These are phyloP conservation scores for Hippocampus abdominalis DNA, from an alignment of 2,113 vertebrate genomes.

Conservation along the genomic window DNA sequence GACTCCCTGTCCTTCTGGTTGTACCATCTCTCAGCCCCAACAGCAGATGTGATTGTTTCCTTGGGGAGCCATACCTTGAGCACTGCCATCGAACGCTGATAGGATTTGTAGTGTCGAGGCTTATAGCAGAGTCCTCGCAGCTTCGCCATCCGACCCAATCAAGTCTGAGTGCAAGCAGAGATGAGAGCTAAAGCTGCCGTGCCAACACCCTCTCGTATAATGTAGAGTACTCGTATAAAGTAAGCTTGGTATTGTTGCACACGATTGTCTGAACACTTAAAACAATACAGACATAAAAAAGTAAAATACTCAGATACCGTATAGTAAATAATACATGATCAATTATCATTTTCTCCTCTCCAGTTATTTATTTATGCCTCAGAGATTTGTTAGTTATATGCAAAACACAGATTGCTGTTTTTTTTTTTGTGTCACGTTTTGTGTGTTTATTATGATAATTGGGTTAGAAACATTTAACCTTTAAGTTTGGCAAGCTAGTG, in stretches of 20 bases:
- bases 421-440: neutral
- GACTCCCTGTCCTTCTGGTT: conserved; percentile 38
- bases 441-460: neutral
- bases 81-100: conserved; percentile 63
- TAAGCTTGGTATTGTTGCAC: neutral
- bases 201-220: conserved; percentile 22
- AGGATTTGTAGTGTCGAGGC: conserved; percentile 59
- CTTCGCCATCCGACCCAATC: conserved; percentile 55
- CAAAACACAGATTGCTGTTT: no score
- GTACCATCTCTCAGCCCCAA: conserved; percentile 15
- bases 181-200: conserved; percentile 30
- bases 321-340: neutral
- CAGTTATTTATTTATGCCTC: neutral
- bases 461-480: neutral
- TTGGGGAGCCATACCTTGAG: conserved; percentile 52
- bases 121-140: conserved; percentile 46
- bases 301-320: neutral
- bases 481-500: no score
- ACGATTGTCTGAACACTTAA: neutral
- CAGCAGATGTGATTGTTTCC: conserved; percentile 54
- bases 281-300: neutral
- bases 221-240: neutral
- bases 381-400: no score
- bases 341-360: neutral
- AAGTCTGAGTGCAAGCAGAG: conserved; percentile 51